Percentiles rank a stretch among this genome's conserved stretches.
Evolutionary conservation across 2,797 vertebrate species (phyloP).

Genomic region (Pseudopleuronectes americanus): DNA sequence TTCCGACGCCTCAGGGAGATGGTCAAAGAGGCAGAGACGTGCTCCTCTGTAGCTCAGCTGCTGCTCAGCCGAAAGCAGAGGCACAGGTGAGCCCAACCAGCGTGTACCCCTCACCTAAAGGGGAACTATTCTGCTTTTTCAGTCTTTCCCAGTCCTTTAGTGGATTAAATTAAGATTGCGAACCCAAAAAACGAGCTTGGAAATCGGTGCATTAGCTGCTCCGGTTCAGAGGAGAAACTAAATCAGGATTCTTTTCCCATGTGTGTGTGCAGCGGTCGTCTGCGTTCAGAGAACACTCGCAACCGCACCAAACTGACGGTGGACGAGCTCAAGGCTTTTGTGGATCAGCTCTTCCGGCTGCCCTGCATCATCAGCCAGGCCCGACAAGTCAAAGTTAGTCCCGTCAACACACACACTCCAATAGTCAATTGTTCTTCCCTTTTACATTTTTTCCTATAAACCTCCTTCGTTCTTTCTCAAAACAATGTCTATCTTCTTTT

Average conservation of each 20-base stretch:
- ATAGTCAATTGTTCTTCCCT: not conserved
- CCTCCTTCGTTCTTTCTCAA: not conserved
- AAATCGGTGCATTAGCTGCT: not conserved
- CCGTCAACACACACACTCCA: not conserved
- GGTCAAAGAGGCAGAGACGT: slow-evolving; percentile 98
- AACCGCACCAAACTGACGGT: slow-evolving; percentile 94
- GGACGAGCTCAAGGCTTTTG: slow-evolving; percentile 97
- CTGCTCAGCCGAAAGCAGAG: slow-evolving; percentile 96
- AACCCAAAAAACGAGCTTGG: not conserved
- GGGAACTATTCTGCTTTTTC: too few relatives aligned
- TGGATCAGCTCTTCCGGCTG: slow-evolving; percentile 94
- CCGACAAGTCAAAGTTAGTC: slow-evolving; percentile 93
- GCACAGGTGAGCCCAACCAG: slow-evolving; percentile 86
- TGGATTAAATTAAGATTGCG: too few relatives aligned
- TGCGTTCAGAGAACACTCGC: slow-evolving; percentile 87
- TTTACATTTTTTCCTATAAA: not conserved
- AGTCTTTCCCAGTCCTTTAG: too few relatives aligned
- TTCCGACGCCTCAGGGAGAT: slow-evolving; percentile 93
- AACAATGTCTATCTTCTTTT: not conserved
- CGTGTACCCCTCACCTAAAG: not conserved
- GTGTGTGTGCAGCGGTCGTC: slow-evolving; percentile 78
- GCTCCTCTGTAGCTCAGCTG: slow-evolving; percentile 96
- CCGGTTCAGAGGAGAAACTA: not conserved
- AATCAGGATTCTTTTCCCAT: not conserved
- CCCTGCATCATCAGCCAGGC: slow-evolving; percentile 97